Conservation (phyloP, 2,888 invertebrate genomes). For the Abrostola triplasia region DNA sequence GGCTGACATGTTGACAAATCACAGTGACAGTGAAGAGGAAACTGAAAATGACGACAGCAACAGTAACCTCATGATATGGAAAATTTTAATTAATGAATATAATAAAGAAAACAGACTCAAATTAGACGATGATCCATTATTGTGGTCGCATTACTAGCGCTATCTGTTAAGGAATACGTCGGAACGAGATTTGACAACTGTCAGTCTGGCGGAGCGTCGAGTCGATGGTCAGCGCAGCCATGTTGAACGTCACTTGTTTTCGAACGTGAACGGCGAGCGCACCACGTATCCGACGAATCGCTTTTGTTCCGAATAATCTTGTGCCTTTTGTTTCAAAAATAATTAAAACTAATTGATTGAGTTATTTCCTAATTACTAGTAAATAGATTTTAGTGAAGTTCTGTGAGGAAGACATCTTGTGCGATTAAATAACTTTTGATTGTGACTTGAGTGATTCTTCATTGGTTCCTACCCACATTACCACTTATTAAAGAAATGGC, state of each 20-base stretch:
- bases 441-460: constrained; percentile 4
- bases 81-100: too few relatives aligned
- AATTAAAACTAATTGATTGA: not conserved
- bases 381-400: too few relatives aligned
- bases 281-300: constrained; percentile 4
- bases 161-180: not conserved
- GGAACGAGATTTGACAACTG: constrained; percentile 5
- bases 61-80: too few relatives aligned
- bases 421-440: constrained; percentile 8
- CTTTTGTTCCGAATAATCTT: not conserved
- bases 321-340: not conserved
- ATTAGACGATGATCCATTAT: too few relatives aligned
- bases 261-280: constrained; percentile 2
- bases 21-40: too few relatives aligned
- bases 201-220: constrained; percentile 5
- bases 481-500: constrained; percentile 3
- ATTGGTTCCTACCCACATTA: constrained; percentile 1
- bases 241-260: not conserved
- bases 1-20: too few relatives aligned
- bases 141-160: not conserved
- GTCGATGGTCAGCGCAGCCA: constrained; percentile 9
- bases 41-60: too few relatives aligned
- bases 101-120: too few relatives aligned
- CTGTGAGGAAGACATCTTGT: not conserved
- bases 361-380: constrained; percentile 5